These are phyloP conservation scores for Thunnus albacares DNA, from an alignment of 2,797 vertebrate species.

Conservation along the genomic window DNA sequence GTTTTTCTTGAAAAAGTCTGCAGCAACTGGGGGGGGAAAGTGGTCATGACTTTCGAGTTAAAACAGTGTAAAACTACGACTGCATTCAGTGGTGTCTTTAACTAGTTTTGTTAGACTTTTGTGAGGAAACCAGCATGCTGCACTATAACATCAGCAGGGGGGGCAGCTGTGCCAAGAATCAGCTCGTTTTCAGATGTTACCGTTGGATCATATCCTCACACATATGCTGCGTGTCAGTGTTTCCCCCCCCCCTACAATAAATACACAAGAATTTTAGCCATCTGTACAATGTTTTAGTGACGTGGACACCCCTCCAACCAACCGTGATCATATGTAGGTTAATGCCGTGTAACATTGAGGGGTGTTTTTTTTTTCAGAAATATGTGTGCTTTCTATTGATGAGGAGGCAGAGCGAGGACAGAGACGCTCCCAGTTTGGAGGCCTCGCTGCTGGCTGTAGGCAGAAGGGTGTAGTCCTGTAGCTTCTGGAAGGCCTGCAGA, in stretches of 20 bases:
- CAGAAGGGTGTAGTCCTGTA: conserved; percentile 91
- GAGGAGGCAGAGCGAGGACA: conserved; percentile 93
- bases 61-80: conserved; percentile 33
- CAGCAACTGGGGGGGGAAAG: not conserved
- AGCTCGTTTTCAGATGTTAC: conserved; percentile 18
- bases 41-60: not conserved
- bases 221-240: conserved; percentile 29
- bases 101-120: not conserved
- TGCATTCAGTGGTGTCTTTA: conserved; percentile 46
- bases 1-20: not conserved
- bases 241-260: conserved; percentile 32
- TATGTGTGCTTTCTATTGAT: conserved; percentile 89
- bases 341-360: not conserved
- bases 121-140: not conserved
- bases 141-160: conserved; percentile 37
- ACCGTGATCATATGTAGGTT: not conserved
- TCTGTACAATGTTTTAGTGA: conserved; percentile 2
- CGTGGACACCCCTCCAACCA: not conserved
- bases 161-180: conserved; percentile 27
- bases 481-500: conserved; percentile 90
- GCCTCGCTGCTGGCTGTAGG: conserved; percentile 93
- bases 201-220: conserved; percentile 11
- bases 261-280: conserved; percentile 29
- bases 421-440: conserved; percentile 89
- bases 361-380: conserved; percentile 63